Evolutionary conservation across 2,797 vertebrate species (phyloP), one percentile per base, ranked within the genome.

Genomic region (Ataeniobius toweri): DNA sequence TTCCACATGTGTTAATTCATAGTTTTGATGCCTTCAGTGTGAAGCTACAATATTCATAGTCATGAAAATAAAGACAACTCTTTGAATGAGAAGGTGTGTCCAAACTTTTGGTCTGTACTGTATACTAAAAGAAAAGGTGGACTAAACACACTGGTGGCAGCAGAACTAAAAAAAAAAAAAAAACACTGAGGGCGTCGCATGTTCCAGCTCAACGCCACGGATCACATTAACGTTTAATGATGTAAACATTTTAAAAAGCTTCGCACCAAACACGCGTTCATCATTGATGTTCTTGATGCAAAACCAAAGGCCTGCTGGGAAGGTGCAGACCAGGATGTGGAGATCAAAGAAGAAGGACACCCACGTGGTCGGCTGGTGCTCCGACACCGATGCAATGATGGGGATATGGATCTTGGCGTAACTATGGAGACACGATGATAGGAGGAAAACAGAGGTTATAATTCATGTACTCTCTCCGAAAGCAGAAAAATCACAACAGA

Each of bases 311-410:
- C 98, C 98, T 74, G 98, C 98, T 85, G 98, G 98, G 94, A 99
- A 99, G 76, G 98, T 99, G 96, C 98, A 99, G 82, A 99, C 97
- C 92, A 99, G 95, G 95, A 99, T 99, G 96, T 99, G 98, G 69
- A 99, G 98, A 95, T 99, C 98, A 90, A 99, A 99, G 96, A 99
- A 99, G 96, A 99, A 99, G 87, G 98, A 99, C 83, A 99, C 98
- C 98, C 98, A 99, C 56, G 98, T 99, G 67, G 98, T 99, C 80
- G 98, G 98, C 86, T 99, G 98, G 95, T 99, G 98, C 92, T 99
- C 98, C 50, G 98, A 99, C 87, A 99, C 98, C 0, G 98, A 99
- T 31, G 98, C 98, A 85, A 99, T 99, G 95, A 99, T 99, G 85
- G 98, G 98, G 94, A 99, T 99, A 95, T 99, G 98, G 95, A 99